Percentiles rank a stretch among this genome's conserved stretches.
These are phyloP conservation scores for Lagodon rhomboides DNA, from an alignment of 2,797 vertebrate species.

Conservation along the genomic window DNA sequence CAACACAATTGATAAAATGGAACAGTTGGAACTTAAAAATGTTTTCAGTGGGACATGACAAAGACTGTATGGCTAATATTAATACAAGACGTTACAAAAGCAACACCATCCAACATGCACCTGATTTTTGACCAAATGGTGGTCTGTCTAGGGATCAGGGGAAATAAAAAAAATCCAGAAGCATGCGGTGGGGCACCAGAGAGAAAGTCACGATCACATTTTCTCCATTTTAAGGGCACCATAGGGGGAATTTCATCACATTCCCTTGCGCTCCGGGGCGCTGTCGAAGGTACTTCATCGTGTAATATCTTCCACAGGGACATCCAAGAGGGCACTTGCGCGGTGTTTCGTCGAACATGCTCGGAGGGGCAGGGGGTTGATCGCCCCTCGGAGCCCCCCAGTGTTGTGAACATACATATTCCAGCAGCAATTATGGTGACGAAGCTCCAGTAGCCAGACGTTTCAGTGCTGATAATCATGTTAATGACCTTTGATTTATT, in stretches of 20 bases:
- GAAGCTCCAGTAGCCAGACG: neutral
- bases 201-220: neutral
- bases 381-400: too few species aligned
- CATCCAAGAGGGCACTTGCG: too few species aligned
- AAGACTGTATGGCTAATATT: too few species aligned
- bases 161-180: too few species aligned
- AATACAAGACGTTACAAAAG: too few species aligned
- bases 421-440: neutral
- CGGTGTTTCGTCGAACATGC: too few species aligned
- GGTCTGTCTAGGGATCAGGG: neutral
- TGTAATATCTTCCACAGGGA: too few species aligned
- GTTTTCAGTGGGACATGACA: too few species aligned
- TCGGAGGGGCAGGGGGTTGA: too few species aligned
- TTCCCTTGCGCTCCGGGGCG: neutral
- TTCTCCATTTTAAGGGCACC: neutral
- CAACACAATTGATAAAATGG: neutral
- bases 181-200: neutral
- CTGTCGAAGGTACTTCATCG: too few species aligned
- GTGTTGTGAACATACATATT: neutral
- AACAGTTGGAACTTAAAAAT: neutral
- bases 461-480: neutral
- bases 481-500: neutral
- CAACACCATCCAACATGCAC: too few species aligned
- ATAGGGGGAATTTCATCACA: neutral
- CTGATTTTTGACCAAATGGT: neutral